Evolutionary conservation across 2,113 vertebrate genomes (phyloP), one percentile per base, ranked within the genome.

Genomic region (Malurus alboscapulatus): DNA sequence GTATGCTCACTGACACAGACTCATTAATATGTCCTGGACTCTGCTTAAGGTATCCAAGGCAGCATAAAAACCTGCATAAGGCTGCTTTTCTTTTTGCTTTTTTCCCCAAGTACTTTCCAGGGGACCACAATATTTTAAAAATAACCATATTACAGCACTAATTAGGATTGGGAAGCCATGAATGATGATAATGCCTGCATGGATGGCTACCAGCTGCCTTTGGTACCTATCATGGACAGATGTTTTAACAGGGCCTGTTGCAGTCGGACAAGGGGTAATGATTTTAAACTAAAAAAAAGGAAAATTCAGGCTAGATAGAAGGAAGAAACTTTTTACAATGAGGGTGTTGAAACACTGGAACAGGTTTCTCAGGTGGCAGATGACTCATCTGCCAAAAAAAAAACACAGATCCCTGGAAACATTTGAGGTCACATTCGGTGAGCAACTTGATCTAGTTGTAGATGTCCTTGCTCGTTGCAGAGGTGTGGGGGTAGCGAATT

Each of bases 51-150:
- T 53, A 55, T 32, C 9, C 62, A 62, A 78, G 40, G 9, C 14
- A 72, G 6, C 30, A 22, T 7, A 85, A 87, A 78, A 68, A 10
- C 4, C 14, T 22, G 8, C 27, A 61, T n/a, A 68, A 83, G 2
- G 8, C 4, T 55, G 12, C 1, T 45, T 48, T 7, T 55, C 45
- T n/a, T 9, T n/a, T 20, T 59, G 58, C 48, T 32, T 17, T 47
- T 3, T 2, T 0, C 4, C 29, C 2, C 8, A 4, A 30, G 10
- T 50, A 42, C 34, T 66, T 42, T 57, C 6, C 30, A 47, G 20
- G 4, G 2, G 3, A 34, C 15, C 12, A 24, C 3, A 26, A 5
- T 57, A 53, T 76, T 59, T 71, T 26, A 42, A 74, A 71, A 79
- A 53, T 44, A 82, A 13, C 12, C 32, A 9, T 10, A 63, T 67